Evolutionary conservation across 1,140 invertebrate genomes (phyloP).

Genomic region (Bombyx mori): DNA sequence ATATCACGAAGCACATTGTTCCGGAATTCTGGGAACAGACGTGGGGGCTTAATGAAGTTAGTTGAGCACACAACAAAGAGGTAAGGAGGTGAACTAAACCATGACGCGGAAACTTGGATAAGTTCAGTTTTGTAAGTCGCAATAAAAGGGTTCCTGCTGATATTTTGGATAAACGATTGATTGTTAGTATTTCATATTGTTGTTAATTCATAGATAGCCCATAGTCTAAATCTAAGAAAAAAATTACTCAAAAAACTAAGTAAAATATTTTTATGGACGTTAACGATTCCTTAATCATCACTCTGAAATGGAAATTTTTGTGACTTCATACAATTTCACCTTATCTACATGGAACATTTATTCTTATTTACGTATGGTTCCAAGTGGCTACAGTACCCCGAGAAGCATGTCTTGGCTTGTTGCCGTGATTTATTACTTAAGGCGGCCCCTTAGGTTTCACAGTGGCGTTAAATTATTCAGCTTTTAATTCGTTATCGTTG

Average conservation of each 20-base stretch:
- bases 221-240: too few species aligned
- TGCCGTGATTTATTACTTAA: conserved; percentile 55
- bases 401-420: conserved; percentile 54
- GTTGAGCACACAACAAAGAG: conserved; percentile 41
- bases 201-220: too few species aligned
- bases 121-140: too few species aligned
- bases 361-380: not conserved
- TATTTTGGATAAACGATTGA: too few species aligned
- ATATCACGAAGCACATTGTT: conserved; percentile 44
- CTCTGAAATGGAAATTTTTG: too few species aligned
- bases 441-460: conserved; percentile 47
- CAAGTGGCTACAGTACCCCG: not conserved
- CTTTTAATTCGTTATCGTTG: conserved; percentile 68
- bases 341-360: too few species aligned
- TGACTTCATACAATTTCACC: too few species aligned
- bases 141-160: too few species aligned
- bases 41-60: conserved; percentile 50
- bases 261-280: too few species aligned
- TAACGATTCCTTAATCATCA: too few species aligned
- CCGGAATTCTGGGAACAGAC: conserved; percentile 35
- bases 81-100: conserved; percentile 58
- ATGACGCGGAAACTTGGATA: conserved; percentile 46
- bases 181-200: too few species aligned
- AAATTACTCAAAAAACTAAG: too few species aligned
- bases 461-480: conserved; percentile 69